phyloP scores from a whole-genome alignment of 2,888 invertebrate genomes.

The Philaethria dido region DNA sequence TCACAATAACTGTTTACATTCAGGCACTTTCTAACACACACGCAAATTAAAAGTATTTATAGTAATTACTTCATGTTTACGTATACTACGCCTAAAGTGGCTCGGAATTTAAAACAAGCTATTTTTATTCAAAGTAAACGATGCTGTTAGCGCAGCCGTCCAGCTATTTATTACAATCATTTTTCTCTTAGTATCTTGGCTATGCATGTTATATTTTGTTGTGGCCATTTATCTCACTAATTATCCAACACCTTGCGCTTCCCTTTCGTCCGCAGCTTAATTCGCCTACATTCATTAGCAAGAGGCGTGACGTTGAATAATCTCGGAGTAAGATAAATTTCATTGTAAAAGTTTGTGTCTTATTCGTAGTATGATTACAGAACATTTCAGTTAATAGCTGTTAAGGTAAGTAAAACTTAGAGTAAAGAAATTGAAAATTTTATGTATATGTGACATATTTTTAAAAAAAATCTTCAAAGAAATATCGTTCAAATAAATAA shows the following conservation, averaged over 20 bases:
- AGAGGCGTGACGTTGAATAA: constrained; percentile 20
- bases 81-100: not conserved
- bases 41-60: too few species aligned
- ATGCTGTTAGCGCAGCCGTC: not conserved
- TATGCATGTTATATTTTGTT: constrained; percentile 7
- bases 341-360: not conserved
- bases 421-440: too few species aligned
- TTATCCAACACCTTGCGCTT: constrained; percentile 24
- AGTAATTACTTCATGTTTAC: too few species aligned
- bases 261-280: constrained; percentile 15
- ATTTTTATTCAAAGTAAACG: not conserved
- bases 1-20: too few species aligned
- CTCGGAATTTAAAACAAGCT: not conserved
- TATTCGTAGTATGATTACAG: not conserved
- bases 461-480: too few species aligned
- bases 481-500: too few species aligned
- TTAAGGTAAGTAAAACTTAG: too few species aligned
- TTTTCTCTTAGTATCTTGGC: not conserved
- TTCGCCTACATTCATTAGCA: constrained; percentile 11
- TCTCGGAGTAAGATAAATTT: constrained; percentile 6
- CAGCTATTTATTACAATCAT: not conserved
- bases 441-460: too few species aligned
- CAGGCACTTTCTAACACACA: too few species aligned
- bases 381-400: not conserved
- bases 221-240: constrained; percentile 29